These are phyloP conservation scores for Ennomos quercinarius DNA, from an alignment of 2,888 invertebrate species.

Conservation along the genomic window DNA sequence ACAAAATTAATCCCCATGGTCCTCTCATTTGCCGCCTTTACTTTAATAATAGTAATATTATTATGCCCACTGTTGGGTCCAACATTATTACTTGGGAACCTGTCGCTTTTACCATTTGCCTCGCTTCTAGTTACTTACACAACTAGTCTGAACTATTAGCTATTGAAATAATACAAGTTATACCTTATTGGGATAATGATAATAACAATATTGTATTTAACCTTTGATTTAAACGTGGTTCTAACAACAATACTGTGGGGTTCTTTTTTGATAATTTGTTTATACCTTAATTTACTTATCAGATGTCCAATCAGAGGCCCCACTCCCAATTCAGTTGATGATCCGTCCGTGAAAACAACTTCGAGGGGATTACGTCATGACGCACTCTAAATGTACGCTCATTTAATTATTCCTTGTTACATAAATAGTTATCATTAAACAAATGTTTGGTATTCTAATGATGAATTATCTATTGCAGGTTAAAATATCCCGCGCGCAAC, in stretches of 20 bases:
- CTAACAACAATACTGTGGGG: constrained; percentile 5
- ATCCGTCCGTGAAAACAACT: constrained; percentile 23
- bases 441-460: neutral
- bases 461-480: constrained; percentile 76
- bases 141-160: no score
- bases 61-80: no score
- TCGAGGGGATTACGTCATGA: constrained; percentile 28
- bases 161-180: no score
- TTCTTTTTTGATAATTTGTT: constrained; percentile 16
- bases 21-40: neutral
- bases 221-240: no score
- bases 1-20: neutral
- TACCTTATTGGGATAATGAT: no score
- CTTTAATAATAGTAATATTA: no score
- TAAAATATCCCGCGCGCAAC: constrained; percentile 97
- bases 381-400: constrained; percentile 24
- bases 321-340: constrained; percentile 31
- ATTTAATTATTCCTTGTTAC: constrained; percentile 16
- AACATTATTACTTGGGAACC: neutral
- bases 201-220: no score
- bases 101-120: constrained; percentile 7
- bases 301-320: constrained; percentile 30
- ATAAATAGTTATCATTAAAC: neutral
- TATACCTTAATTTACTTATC: constrained; percentile 30
- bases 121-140: constrained; percentile 1